Conservation (phyloP, 1,140 invertebrate genomes). For the Gerris buenoi region DNA sequence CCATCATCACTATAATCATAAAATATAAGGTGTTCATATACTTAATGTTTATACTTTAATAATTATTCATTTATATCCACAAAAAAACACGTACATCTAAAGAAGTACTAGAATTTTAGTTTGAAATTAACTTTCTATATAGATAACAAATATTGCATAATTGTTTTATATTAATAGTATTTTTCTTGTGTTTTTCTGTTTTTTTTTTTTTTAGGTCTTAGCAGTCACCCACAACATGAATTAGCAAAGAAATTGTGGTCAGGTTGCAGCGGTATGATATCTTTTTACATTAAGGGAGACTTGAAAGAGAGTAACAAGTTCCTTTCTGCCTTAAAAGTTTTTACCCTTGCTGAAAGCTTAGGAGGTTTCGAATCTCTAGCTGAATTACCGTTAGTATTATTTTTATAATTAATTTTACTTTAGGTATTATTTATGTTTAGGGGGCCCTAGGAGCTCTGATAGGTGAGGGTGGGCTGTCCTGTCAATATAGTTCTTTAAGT, state of each 20-base stretch:
- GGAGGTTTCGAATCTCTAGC: constrained; percentile 90
- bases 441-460: background rate
- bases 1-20: too few relatives aligned
- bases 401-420: constrained; percentile 7
- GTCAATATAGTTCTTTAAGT: too few relatives aligned
- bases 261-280: constrained; percentile 85
- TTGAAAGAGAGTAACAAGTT: constrained; percentile 62
- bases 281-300: constrained; percentile 74
- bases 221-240: constrained; percentile 83
- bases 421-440: constrained; percentile 4
- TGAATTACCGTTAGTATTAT: constrained; percentile 58
- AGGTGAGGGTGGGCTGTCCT: too few relatives aligned
- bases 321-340: constrained; percentile 58
- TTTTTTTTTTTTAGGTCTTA: constrained; percentile 42
- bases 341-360: constrained; percentile 85
- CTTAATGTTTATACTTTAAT: too few relatives aligned
- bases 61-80: too few relatives aligned
- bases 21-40: too few relatives aligned
- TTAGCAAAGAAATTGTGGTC: constrained; percentile 66
- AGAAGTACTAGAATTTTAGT: too few relatives aligned
- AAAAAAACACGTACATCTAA: too few relatives aligned
- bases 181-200: background rate
- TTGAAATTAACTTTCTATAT: too few relatives aligned
- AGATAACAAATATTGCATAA: too few relatives aligned
- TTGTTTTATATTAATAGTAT: too few relatives aligned